Conservation (phyloP, 2,888 invertebrate species). For the Perizoma flavofasciatum region DNA sequence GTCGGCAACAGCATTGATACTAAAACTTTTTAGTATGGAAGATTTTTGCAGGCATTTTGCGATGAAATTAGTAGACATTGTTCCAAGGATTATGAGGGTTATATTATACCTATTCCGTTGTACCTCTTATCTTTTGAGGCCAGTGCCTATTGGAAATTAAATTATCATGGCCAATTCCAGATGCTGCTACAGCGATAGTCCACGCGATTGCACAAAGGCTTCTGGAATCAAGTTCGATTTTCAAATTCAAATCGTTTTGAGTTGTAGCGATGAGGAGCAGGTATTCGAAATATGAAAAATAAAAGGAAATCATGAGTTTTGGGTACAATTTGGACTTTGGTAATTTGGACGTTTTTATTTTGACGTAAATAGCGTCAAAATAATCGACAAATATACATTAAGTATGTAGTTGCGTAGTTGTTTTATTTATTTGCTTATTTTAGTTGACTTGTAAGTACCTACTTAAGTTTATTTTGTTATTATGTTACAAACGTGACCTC, state of each 20-base stretch:
- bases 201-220: conserved; percentile 18
- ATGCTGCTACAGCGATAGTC: conserved; percentile 10
- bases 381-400: too few relatives aligned
- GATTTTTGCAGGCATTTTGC: neutral
- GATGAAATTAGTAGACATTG: conserved; percentile 9
- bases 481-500: too few relatives aligned
- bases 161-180: conserved; percentile 24
- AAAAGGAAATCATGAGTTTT: too few relatives aligned
- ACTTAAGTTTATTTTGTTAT: too few relatives aligned
- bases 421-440: too few relatives aligned
- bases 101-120: conserved; percentile 3
- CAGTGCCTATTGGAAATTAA: conserved; percentile 11
- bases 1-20: too few relatives aligned
- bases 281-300: neutral
- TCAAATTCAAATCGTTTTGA: conserved; percentile 1
- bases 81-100: conserved; percentile 4
- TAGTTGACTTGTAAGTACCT: too few relatives aligned
- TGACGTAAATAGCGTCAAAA: too few relatives aligned
- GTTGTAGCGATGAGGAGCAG: neutral
- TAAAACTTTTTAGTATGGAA: neutral
- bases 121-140: conserved; percentile 1
- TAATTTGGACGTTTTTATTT: too few relatives aligned
- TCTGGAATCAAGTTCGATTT: conserved; percentile 15
- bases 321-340: too few relatives aligned
- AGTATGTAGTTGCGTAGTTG: too few relatives aligned